These are phyloP conservation scores for Mimachlamys varia DNA, from an alignment of 2,888 invertebrate genomes.

Conservation along the genomic window DNA sequence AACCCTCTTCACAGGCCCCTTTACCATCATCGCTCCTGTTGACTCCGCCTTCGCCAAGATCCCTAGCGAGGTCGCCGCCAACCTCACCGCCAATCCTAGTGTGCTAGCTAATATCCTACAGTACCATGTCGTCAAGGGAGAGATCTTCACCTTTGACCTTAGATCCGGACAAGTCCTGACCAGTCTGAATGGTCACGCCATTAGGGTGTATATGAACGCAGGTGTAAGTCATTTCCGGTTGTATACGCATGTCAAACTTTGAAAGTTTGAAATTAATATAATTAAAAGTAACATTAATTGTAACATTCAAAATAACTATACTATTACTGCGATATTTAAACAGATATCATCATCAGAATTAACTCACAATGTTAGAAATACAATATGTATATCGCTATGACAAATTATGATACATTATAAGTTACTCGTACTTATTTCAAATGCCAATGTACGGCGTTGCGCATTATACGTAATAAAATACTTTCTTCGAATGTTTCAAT, in stretches of 20 bases:
- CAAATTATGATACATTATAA: no score
- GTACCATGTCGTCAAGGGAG: conserved; percentile 67
- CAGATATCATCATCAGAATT: no score
- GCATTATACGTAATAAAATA: no score
- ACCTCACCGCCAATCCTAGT: conserved; percentile 54
- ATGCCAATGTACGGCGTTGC: no score
- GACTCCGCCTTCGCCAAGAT: conserved; percentile 64
- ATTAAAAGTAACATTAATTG: no score
- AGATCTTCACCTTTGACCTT: conserved; percentile 63
- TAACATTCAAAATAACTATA: no score
- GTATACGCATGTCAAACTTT: not conserved
- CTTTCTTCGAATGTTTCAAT: not conserved
- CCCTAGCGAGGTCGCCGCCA: conserved; percentile 54
- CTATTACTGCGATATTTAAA: no score
- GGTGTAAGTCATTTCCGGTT: conserved; percentile 44
- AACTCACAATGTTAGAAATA: no score
- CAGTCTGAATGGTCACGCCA: conserved; percentile 60
- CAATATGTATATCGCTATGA: no score
- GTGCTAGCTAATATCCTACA: conserved; percentile 58
- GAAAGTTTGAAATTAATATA: no score
- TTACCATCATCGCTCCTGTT: conserved; percentile 66
- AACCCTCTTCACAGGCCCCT: conserved; percentile 60
- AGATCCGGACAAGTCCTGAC: conserved; percentile 57
- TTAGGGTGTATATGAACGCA: conserved; percentile 60
- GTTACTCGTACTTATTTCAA: no score